phyloP scores from a whole-genome alignment of 2,888 invertebrate species.

The Epinotia nisella region DNA sequence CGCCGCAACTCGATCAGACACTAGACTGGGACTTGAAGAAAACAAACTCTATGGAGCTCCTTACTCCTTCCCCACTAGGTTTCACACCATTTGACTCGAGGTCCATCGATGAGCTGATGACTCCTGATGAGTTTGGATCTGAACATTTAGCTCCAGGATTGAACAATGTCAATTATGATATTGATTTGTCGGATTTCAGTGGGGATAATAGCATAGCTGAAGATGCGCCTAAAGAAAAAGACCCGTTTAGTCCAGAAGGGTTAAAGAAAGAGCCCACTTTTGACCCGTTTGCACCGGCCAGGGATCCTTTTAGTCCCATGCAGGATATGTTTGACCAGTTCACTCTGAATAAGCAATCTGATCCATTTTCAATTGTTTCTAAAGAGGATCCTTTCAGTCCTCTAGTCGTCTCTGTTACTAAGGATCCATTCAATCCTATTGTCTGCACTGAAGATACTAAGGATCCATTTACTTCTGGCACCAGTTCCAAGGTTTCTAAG shows the following conservation, averaged over 20 bases:
- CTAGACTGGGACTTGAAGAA: slow-evolving; percentile 67
- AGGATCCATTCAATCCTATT: slow-evolving; percentile 48
- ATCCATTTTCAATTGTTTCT: slow-evolving; percentile 71
- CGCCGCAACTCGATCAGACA: slow-evolving; percentile 63
- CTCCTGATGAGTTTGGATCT: slow-evolving; percentile 84
- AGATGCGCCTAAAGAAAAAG: slow-evolving; percentile 76
- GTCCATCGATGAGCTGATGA: slow-evolving; percentile 85
- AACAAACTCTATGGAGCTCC: slow-evolving; percentile 78
- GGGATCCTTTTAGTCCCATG: slow-evolving; percentile 52
- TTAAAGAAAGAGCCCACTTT: slow-evolving; percentile 59
- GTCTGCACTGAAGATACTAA: not conserved
- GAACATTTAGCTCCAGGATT: slow-evolving; percentile 86
- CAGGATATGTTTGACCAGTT: slow-evolving; percentile 74
- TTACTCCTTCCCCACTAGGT: slow-evolving; percentile 85
- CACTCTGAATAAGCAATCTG: slow-evolving; percentile 58
- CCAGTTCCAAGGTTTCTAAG: not conserved
- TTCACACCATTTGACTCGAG: slow-evolving; percentile 84
- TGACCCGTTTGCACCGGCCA: slow-evolving; percentile 52
- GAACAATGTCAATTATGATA: slow-evolving; percentile 90
- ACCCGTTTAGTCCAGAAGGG: slow-evolving; percentile 85
- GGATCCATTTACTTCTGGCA: slow-evolving; percentile 20
- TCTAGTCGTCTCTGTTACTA: slow-evolving; percentile 11
- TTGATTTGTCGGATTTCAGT: slow-evolving; percentile 90
- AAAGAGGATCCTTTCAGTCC: slow-evolving; percentile 57
- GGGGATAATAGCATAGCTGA: slow-evolving; percentile 89